Conservation (phyloP, 2,113 vertebrate species). For the Rhipidura dahli region DNA sequence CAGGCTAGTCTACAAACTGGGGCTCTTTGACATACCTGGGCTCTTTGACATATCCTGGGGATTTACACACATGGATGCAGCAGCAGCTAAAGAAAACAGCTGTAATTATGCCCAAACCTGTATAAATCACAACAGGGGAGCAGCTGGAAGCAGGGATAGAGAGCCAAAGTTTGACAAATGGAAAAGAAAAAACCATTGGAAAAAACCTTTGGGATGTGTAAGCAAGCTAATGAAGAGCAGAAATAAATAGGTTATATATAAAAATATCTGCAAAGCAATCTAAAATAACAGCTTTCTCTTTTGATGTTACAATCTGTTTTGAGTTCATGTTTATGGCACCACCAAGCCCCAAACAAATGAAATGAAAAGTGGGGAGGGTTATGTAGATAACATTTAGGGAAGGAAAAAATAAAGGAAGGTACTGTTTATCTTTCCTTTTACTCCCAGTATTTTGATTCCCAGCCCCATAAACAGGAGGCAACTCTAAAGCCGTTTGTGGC, state of each 20-base stretch:
- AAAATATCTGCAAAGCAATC: neutral
- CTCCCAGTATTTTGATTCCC: neutral
- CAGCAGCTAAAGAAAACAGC: slow-evolving; percentile 29
- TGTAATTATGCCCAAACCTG: slow-evolving; percentile 17
- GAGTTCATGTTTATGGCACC: slow-evolving; percentile 16
- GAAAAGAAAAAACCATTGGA: slow-evolving; percentile 41
- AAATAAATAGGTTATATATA: neutral
- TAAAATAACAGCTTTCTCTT: slow-evolving; percentile 29
- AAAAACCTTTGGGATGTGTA: slow-evolving; percentile 1
- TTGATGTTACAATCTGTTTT: slow-evolving; percentile 27
- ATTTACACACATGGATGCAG: neutral
- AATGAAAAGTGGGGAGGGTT: neutral
- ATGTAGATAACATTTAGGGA: neutral
- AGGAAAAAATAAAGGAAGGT: slow-evolving; percentile 47
- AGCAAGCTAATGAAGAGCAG: neutral
- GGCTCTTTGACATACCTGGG: neutral
- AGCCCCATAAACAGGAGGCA: neutral
- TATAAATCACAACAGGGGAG: slow-evolving; percentile 46
- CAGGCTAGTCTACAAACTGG: neutral
- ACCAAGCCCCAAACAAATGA: slow-evolving; percentile 11
- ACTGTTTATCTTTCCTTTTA: slow-evolving; percentile 69
- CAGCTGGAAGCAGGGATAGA: neutral
- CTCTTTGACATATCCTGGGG: neutral
- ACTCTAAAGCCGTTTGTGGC: neutral
- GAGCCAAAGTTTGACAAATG: slow-evolving; percentile 13